These are phyloP conservation scores for Ctena decussata DNA, from an alignment of 2,888 invertebrate genomes.

Conservation along the genomic window DNA sequence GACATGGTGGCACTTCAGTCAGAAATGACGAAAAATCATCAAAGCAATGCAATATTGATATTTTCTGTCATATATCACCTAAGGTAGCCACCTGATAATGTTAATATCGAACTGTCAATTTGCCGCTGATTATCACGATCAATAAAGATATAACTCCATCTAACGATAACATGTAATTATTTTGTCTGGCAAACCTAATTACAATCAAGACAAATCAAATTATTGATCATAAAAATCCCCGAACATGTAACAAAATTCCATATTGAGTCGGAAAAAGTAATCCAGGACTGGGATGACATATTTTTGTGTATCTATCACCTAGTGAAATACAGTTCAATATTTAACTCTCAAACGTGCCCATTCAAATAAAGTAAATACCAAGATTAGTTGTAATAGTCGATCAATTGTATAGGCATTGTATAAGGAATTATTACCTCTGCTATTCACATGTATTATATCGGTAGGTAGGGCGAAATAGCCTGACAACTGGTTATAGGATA, in stretches of 20 bases:
- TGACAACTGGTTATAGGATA: background rate
- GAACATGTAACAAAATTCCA: background rate
- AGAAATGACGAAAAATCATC: background rate
- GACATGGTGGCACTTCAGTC: conserved; percentile 8
- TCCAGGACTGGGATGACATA: background rate
- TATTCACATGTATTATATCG: background rate
- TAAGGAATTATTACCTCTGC: background rate
- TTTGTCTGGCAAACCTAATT: no score
- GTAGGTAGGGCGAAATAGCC: background rate
- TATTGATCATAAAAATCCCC: background rate
- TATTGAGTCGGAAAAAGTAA: background rate
- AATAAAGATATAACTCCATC: background rate
- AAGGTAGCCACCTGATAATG: background rate
- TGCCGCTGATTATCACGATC: background rate
- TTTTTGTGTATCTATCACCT: background rate
- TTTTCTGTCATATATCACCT: background rate
- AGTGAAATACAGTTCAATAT: conserved; percentile 26
- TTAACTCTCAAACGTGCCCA: conserved; percentile 42
- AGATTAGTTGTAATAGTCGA: conserved; percentile 37
- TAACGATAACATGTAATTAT: no score
- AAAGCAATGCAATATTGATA: background rate
- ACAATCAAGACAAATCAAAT: no score
- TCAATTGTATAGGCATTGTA: conserved; percentile 8
- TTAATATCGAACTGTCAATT: background rate
- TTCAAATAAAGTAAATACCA: conserved; percentile 54